phyloP scores from a whole-genome alignment of 2,797 vertebrate species.

The Malurus leucopterus region DNA sequence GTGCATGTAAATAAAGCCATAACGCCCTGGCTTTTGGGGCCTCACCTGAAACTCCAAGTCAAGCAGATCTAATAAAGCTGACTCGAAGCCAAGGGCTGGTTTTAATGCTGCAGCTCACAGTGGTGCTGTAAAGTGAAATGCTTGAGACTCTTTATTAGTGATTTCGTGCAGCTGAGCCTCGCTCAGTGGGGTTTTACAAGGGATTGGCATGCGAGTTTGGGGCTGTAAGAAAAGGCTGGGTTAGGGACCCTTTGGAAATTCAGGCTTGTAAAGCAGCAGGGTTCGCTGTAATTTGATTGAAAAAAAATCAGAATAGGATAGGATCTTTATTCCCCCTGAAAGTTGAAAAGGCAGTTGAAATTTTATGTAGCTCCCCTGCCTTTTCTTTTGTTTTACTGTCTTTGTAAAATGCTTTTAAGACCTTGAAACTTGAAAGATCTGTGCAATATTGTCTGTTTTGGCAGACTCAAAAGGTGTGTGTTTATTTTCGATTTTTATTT shows the following conservation, averaged over 20 bases:
- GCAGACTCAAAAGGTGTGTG: not conserved
- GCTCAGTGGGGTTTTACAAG: constrained; percentile 70
- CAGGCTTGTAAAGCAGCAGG: constrained; percentile 59
- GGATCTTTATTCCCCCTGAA: constrained; percentile 49
- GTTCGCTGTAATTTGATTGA: constrained; percentile 60
- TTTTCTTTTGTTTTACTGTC: not conserved
- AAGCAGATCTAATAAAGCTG: constrained; percentile 66
- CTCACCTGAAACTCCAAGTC: constrained; percentile 65
- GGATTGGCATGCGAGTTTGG: constrained; percentile 51
- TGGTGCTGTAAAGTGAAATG: constrained; percentile 71
- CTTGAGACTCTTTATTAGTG: constrained; percentile 74
- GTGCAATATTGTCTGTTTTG: constrained; percentile 7
- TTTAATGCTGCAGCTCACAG: constrained; percentile 66
- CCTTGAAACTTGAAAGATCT: constrained; percentile 6
- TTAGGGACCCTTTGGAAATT: constrained; percentile 57
- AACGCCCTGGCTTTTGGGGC: not conserved
- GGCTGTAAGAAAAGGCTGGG: constrained; percentile 57
- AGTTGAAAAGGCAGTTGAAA: not conserved
- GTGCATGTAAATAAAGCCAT: not conserved
- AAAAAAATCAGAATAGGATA: constrained; percentile 42
- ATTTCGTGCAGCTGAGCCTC: constrained; percentile 76
- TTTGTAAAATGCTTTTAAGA: constrained; percentile 31
- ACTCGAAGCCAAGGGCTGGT: constrained; percentile 58
- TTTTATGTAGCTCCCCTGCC: not conserved
- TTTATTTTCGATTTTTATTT: not conserved